Evolutionary conservation across 2,113 vertebrate species (phyloP).

Genomic region (sheep (Ovis aries)): DNA sequence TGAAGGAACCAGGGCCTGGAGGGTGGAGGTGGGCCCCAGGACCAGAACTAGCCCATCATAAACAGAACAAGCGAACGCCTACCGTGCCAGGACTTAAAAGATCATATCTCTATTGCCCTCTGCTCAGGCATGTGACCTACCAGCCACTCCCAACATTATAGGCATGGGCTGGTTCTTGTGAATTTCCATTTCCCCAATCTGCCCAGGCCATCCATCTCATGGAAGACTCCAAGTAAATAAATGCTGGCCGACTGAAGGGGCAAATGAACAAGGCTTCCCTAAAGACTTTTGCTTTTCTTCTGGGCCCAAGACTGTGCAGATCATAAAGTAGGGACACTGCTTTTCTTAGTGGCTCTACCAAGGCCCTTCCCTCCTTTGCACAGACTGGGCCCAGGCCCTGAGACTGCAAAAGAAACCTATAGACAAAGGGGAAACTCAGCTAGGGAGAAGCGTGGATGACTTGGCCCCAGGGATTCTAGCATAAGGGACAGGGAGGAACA

Average conservation of each 20-base stretch:
- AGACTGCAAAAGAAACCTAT: not conserved
- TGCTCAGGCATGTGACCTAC: not conserved
- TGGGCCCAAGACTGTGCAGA: not conserved
- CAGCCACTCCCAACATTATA: not conserved
- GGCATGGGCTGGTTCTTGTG: not conserved
- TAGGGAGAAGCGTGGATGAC: not conserved
- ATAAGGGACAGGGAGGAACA: not conserved
- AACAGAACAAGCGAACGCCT: accelerated
- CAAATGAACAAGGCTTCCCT: not conserved
- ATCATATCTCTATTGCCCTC: not conserved
- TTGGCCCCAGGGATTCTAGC: not conserved
- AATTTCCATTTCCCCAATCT: not conserved
- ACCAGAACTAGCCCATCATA: not conserved
- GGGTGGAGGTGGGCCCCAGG: not conserved
- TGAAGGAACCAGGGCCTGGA: not conserved
- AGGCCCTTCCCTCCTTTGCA: not conserved
- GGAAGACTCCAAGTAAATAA: not conserved
- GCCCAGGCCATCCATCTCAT: not conserved
- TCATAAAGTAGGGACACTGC: not conserved
- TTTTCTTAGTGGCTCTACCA: not conserved
- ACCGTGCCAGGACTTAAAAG: not conserved
- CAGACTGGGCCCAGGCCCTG: too few species aligned
- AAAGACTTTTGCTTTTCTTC: not conserved
- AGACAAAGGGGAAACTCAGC: not conserved
- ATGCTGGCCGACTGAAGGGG: not conserved